Percentiles rank a stretch among this genome's conserved stretches.
Conservation (phyloP, 2,797 vertebrate species). For the Echiichthys vipera region DNA sequence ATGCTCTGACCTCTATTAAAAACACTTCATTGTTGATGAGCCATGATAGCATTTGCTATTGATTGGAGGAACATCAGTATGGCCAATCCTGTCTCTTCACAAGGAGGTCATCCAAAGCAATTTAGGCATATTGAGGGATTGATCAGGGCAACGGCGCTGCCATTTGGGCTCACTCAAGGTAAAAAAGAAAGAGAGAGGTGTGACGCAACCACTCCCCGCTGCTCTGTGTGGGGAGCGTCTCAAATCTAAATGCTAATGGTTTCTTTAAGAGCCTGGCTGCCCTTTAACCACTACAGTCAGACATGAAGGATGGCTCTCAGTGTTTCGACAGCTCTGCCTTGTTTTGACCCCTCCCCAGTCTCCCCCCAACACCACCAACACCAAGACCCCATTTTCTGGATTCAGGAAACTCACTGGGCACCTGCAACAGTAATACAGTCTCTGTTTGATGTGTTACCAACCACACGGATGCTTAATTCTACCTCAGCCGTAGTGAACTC, state of each 20-base stretch:
- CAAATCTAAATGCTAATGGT: conserved; percentile 85
- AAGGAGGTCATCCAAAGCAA: conserved; percentile 77
- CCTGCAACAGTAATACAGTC: background rate
- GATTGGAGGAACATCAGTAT: conserved; percentile 75
- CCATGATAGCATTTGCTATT: conserved; percentile 81
- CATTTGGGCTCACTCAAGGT: conserved; percentile 68
- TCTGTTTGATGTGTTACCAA: conserved; percentile 18
- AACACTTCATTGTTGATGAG: conserved; percentile 82
- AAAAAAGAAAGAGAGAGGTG: conserved; percentile 64
- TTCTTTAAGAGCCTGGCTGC: conserved; percentile 79
- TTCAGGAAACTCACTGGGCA: conserved; percentile 19
- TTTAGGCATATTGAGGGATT: conserved; percentile 80
- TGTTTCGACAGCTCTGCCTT: conserved; percentile 68
- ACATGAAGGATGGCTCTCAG: conserved; percentile 75
- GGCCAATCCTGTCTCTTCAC: conserved; percentile 61
- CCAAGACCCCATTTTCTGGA: conserved; percentile 32
- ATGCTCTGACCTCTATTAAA: conserved; percentile 82
- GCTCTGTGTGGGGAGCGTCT: conserved; percentile 58
- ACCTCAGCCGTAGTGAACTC: background rate
- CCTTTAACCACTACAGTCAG: conserved; percentile 80
- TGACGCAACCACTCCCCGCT: conserved; percentile 59
- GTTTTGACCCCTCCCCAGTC: conserved; percentile 55
- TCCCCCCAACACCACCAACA: conserved; percentile 20
- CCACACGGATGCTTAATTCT: conserved; percentile 6
- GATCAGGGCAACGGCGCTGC: conserved; percentile 69